Conservation (phyloP, 2,113 vertebrate genomes). For the Eolophus roseicapilla region DNA sequence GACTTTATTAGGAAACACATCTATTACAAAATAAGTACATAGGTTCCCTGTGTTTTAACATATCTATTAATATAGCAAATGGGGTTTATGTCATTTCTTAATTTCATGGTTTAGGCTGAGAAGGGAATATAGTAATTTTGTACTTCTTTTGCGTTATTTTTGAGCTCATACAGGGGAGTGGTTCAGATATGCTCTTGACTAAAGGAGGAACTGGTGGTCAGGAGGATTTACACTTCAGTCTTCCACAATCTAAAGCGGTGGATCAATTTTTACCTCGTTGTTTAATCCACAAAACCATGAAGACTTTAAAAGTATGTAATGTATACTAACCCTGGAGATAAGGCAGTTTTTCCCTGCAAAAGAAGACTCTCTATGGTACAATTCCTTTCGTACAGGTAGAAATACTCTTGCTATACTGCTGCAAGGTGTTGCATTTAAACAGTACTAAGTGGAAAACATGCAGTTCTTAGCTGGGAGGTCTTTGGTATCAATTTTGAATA, state of each 20-base stretch:
- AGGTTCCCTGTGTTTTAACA: not conserved
- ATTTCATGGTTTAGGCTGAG: not conserved
- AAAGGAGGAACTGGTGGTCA: not conserved
- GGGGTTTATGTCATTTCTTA: not conserved
- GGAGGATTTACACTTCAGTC: not conserved
- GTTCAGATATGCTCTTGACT: not conserved
- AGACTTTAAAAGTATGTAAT: not conserved
- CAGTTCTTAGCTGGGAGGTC: not conserved
- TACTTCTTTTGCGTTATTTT: not conserved
- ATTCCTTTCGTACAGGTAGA: not conserved
- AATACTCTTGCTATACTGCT: not conserved
- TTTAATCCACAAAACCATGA: not conserved
- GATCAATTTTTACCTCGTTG: slow-evolving; percentile 7
- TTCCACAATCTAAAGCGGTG: not conserved
- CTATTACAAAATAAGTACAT: not conserved
- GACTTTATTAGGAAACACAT: not conserved
- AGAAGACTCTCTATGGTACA: not conserved
- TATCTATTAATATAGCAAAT: not conserved
- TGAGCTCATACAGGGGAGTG: not conserved
- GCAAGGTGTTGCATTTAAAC: not conserved
- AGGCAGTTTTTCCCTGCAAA: not conserved
- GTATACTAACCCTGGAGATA: not conserved
- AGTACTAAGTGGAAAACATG: not conserved
- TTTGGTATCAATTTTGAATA: not conserved
- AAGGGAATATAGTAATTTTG: not conserved